Conservation (phyloP, 2,888 invertebrate species). For the Drosophila lutescens region DNA sequence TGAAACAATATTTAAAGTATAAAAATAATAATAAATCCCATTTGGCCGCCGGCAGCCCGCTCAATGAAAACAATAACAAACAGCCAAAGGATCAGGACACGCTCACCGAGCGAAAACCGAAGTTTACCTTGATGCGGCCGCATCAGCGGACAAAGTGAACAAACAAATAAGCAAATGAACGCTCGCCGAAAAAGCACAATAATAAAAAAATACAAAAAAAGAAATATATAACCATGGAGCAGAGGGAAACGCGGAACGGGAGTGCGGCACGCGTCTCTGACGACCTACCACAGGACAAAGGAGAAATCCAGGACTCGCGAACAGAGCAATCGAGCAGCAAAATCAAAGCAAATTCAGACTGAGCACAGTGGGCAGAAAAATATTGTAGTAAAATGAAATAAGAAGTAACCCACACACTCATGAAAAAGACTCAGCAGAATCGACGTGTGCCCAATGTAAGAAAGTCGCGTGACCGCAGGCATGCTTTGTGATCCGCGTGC, state of each 20-base stretch:
- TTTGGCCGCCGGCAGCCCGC: conserved; percentile 65
- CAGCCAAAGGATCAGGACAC: conserved; percentile 37
- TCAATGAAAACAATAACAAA: conserved; percentile 67
- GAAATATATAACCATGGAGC: background rate
- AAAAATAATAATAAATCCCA: conserved; percentile 76
- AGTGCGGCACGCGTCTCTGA: conserved; percentile 73
- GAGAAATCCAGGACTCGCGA: conserved; percentile 23
- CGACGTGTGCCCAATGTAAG: too few relatives aligned
- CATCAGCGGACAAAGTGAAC: conserved; percentile 66
- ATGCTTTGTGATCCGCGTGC: too few relatives aligned
- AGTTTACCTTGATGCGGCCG: conserved; percentile 80
- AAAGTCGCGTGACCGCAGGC: too few relatives aligned
- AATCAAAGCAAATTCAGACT: conserved; percentile 60
- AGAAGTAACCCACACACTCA: too few relatives aligned
- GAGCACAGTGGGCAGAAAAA: conserved; percentile 22
- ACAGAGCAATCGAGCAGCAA: conserved; percentile 74
- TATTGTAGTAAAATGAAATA: too few relatives aligned
- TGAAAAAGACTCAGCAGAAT: too few relatives aligned
- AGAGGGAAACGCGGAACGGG: conserved; percentile 42
- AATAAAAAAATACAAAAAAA: conserved; percentile 35
- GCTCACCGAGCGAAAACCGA: conserved; percentile 50
- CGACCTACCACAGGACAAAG: conserved; percentile 76
- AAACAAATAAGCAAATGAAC: conserved; percentile 80
- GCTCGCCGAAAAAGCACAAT: conserved; percentile 76
- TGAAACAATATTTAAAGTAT: conserved; percentile 76